phyloP scores from a whole-genome alignment of 2,888 invertebrate species.

The Tenthredo livida region DNA sequence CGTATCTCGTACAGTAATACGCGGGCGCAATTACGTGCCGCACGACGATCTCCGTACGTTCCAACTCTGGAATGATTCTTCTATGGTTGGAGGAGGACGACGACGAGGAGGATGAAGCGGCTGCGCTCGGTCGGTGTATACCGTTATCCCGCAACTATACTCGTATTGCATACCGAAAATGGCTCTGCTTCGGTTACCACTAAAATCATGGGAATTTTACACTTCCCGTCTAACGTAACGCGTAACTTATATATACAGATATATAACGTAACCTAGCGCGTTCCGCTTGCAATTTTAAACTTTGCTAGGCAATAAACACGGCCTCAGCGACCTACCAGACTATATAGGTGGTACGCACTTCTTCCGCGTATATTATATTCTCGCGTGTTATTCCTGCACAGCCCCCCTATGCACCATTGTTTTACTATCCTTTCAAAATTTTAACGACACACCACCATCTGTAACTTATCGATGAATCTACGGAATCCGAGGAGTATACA shows the following conservation, averaged over 20 bases:
- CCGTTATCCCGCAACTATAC: slow-evolving; percentile 59
- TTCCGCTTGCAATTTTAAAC: slow-evolving; percentile 70
- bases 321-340: slow-evolving; percentile 25
- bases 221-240: slow-evolving; percentile 31
- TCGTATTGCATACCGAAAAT: slow-evolving; percentile 70
- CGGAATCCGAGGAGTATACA: neutral
- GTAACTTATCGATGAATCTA: neutral
- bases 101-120: neutral
- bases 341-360: slow-evolving; percentile 40
- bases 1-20: slow-evolving; percentile 2
- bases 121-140: slow-evolving; percentile 51
- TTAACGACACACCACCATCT: slow-evolving; percentile 5
- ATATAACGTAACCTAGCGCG: slow-evolving; percentile 33
- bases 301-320: slow-evolving; percentile 74
- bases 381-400: neutral
- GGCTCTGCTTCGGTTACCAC: slow-evolving; percentile 69
- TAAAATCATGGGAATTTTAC: slow-evolving; percentile 73
- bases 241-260: neutral
- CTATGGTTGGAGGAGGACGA: neutral
- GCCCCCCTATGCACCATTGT: neutral
- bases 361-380: slow-evolving; percentile 54
- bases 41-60: slow-evolving; percentile 41
- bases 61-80: slow-evolving; percentile 40
- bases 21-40: slow-evolving; percentile 44
- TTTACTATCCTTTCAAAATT: slow-evolving; percentile 38